A percentile compares a stretch with the other conserved stretches of the same genome.
Conservation (phyloP, 2,888 invertebrate species). For the Yponomeuta malinellus region DNA sequence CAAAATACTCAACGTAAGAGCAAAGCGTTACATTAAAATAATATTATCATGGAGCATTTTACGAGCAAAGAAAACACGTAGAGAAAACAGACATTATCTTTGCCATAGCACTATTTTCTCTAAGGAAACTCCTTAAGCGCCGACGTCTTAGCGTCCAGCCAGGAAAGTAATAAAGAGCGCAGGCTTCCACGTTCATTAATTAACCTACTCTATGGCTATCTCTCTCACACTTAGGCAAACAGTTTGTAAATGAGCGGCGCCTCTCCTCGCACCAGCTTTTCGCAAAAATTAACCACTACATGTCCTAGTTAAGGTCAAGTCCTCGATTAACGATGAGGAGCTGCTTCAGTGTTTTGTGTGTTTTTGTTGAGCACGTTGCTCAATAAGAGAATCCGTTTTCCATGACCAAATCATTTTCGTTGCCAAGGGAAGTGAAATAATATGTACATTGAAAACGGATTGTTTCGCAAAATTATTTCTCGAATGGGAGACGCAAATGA, state of each 20-base stretch:
- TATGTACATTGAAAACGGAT: no score
- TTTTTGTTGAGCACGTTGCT: no score
- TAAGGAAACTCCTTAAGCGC: constrained; percentile 68
- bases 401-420: no score
- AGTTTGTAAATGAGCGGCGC: constrained; percentile 69
- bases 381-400: no score
- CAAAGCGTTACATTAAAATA: not conserved
- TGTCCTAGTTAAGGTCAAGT: constrained; percentile 24
- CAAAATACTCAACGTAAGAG: no score
- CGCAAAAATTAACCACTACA: constrained; percentile 77
- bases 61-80: constrained; percentile 3
- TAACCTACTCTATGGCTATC: constrained; percentile 64
- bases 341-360: not conserved
- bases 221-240: constrained; percentile 55
- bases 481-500: no score
- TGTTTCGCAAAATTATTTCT: no score
- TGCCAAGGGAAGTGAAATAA: no score
- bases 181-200: constrained; percentile 77
- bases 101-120: constrained; percentile 53
- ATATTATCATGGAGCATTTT: not conserved
- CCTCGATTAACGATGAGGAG: not conserved
- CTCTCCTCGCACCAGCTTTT: constrained; percentile 71
- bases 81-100: constrained; percentile 19
- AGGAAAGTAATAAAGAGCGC: constrained; percentile 76
- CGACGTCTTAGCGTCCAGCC: constrained; percentile 72